Evolutionary conservation across 2,113 vertebrate genomes (phyloP), one percentile per base, ranked within the genome.

Genomic region (Anser cygnoides): DNA sequence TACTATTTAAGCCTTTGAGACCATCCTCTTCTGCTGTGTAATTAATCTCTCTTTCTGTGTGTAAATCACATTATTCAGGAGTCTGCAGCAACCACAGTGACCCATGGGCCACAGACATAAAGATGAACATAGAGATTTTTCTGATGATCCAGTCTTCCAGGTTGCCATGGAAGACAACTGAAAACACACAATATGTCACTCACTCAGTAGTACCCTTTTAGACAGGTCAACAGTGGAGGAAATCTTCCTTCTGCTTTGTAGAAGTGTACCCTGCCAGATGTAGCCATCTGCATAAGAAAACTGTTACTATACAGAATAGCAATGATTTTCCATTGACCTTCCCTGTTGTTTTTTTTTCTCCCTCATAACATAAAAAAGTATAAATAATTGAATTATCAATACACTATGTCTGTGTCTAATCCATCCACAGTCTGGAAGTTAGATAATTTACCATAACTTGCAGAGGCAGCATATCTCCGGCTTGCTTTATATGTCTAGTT

Each of bases 391-490:
- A 83, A 84, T 73, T 77, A 63, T 31, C 31, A 66, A 3, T 58
- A 62, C 3, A 11, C 4, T 58, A 14, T 79, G 49, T 91, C 89
- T 83, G 57, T 95, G 58, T 91, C 79, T 89, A 90, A 83, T 96
- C 58, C 90, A 85, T 80, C 85, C 54, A 28, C 54, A 75, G 79
- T 84, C 83, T 92, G 59, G 77, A 95, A 96, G 95, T 93, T 94
- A 92, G 71, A 79, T 94, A 82, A 95, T 94, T 95, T 61, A 81
- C 89, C 86, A 31, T 96, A 83, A 90, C 94, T 93, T 91, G 33
- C 58, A 76, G 65, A 96, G 52, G 44, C 67, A 86, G 61, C 67
- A 44, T 93, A 61, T 19, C 59, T 96, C 50, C 83, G 87, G 44
- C 68, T 93, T 96, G 87, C 87, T 97, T 96, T 97, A 3, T 41